Conservation (phyloP, 2,797 vertebrate genomes). For the Tenualosa thibaudeaui region DNA sequence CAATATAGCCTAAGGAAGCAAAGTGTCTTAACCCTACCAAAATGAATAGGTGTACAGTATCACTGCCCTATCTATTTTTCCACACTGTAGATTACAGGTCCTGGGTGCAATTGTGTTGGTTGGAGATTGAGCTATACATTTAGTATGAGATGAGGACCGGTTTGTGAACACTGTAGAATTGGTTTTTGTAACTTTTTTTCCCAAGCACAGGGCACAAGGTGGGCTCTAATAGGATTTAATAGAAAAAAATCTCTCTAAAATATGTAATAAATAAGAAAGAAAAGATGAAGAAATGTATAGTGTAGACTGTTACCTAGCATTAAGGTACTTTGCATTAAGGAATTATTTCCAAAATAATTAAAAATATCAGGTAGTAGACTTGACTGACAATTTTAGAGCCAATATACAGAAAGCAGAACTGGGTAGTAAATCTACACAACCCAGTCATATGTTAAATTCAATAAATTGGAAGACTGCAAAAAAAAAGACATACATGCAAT, state of each 20-base stretch:
- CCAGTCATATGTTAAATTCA: background rate
- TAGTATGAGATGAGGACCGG: background rate
- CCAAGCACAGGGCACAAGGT: background rate
- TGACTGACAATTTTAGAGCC: background rate
- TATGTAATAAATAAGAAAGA: no score
- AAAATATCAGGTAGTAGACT: no score
- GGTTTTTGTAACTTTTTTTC: background rate
- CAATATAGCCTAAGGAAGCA: background rate
- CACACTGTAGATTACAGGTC: background rate
- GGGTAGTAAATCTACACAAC: background rate
- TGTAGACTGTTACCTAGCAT: no score
- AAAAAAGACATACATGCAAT: no score
- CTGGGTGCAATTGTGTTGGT: background rate
- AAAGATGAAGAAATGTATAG: no score
- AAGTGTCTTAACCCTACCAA: background rate
- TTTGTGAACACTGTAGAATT: background rate
- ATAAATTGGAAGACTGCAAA: no score
- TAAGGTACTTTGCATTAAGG: background rate
- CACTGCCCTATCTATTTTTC: background rate
- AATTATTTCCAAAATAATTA: background rate
- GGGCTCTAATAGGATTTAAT: background rate
- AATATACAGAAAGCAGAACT: background rate
- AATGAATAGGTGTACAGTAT: background rate
- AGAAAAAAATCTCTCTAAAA: background rate
- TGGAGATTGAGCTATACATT: background rate